A percentile compares a stretch with the other conserved stretches of the same genome.
Conservation (phyloP, 2,797 vertebrate genomes). For the Muscicapa striata region DNA sequence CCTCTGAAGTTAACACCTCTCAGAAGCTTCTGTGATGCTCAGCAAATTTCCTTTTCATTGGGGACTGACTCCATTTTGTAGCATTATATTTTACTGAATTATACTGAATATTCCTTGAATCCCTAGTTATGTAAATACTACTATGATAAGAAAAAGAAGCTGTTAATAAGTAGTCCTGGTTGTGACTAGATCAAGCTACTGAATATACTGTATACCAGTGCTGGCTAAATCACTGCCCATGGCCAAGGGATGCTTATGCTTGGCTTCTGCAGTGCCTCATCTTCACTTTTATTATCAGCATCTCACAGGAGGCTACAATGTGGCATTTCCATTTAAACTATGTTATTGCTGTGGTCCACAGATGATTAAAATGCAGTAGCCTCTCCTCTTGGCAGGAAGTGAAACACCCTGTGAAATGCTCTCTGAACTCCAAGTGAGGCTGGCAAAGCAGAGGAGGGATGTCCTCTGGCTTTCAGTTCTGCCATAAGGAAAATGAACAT, state of each 20-base stretch:
- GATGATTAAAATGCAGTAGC: not conserved
- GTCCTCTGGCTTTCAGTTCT: slow-evolving; percentile 16
- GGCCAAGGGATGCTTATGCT: not conserved
- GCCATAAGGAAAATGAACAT: slow-evolving; percentile 1
- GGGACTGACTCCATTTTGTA: not conserved
- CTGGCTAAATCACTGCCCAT: not conserved
- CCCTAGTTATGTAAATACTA: not conserved
- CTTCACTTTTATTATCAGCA: not conserved
- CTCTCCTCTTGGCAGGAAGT: not conserved
- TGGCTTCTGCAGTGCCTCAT: not conserved
- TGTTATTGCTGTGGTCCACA: not conserved
- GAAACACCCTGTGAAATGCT: not conserved
- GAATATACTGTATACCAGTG: not conserved
- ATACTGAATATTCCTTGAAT: not conserved
- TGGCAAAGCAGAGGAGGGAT: not conserved
- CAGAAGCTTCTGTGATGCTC: not conserved
- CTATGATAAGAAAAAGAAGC: not conserved
- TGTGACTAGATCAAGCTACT: not conserved
- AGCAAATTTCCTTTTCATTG: not conserved
- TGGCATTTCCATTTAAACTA: not conserved
- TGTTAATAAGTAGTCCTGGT: not conserved
- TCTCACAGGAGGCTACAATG: not conserved
- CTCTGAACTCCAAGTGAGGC: not conserved
- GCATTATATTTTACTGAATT: not conserved
- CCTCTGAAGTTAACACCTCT: not conserved